Conservation (phyloP, 2,888 invertebrate genomes). For the Corbicula japonica region DNA sequence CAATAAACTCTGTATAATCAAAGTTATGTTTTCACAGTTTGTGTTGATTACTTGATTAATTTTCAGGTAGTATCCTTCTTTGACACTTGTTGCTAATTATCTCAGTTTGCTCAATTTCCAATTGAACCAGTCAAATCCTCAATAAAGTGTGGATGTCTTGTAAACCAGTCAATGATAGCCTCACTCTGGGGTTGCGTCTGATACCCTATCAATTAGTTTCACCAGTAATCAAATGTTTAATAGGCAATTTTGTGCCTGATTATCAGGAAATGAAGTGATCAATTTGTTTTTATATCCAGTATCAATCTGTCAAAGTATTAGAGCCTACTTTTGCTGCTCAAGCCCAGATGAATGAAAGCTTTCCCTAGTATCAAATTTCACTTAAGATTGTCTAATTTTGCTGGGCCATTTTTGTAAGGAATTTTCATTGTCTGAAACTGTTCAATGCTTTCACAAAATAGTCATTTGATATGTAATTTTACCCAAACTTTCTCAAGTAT, state of each 20-base stretch:
- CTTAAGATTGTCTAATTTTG: no score
- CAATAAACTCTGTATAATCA: not conserved
- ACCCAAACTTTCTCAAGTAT: conserved; percentile 18
- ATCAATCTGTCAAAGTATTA: conserved; percentile 14
- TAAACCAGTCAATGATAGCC: conserved; percentile 24
- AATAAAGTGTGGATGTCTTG: not conserved
- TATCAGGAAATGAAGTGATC: conserved; percentile 3
- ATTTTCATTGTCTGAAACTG: conserved; percentile 10
- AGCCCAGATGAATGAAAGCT: conserved; percentile 5
- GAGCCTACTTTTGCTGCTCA: not conserved
- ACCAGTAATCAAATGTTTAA: conserved; percentile 34
- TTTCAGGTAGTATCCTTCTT: not conserved
- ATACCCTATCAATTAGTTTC: not conserved
- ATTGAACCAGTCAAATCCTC: conserved; percentile 23
- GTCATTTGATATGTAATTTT: conserved; percentile 6
- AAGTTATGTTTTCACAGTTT: conserved; percentile 20
- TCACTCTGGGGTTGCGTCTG: conserved; percentile 13
- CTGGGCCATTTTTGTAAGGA: no score
- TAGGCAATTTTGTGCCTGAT: conserved; percentile 22
- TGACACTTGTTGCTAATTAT: conserved; percentile 30
- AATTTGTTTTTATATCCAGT: conserved; percentile 19
- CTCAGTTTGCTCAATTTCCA: conserved; percentile 22
- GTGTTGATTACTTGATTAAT: conserved; percentile 13
- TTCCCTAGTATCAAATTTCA: no score
- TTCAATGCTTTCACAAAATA: conserved; percentile 5